Conservation (phyloP, 2,888 invertebrate genomes). For the Onchidella celtica region DNA sequence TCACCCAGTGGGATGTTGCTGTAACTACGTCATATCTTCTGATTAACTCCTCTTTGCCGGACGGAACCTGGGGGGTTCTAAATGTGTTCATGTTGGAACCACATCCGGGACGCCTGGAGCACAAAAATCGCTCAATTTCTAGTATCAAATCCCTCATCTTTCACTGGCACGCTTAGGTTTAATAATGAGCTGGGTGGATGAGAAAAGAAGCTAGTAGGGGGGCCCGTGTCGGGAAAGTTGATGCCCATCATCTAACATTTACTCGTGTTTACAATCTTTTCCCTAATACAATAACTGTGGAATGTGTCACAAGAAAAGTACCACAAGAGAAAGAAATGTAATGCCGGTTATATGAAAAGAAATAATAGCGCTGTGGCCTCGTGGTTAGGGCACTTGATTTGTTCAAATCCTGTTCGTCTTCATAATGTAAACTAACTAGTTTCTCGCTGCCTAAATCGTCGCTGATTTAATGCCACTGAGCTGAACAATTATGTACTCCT, state of each 20-base stretch:
- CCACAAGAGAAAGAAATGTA: not conserved
- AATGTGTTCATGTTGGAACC: not conserved
- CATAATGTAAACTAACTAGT: no score
- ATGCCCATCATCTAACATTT: no score
- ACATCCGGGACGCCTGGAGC: not conserved
- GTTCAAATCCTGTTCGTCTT: not conserved
- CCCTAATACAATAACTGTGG: no score
- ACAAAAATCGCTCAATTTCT: no score
- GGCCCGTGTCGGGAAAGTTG: no score
- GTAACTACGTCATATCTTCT: not conserved
- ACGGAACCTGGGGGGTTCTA: not conserved
- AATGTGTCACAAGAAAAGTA: no score
- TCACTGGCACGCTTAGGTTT: not conserved
- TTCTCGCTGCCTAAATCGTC: no score
- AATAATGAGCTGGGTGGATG: not conserved
- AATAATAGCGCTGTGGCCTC: not conserved
- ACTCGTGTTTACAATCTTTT: no score
- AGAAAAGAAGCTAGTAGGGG: not conserved
- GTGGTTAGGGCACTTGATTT: no score
- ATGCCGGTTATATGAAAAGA: not conserved
- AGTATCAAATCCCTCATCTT: no score
- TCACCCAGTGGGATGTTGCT: not conserved
- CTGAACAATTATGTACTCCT: no score
- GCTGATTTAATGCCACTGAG: no score
- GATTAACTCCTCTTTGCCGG: not conserved